Evolutionary conservation across 1,140 invertebrate genomes (phyloP).

Genomic region (Lineus longissimus): DNA sequence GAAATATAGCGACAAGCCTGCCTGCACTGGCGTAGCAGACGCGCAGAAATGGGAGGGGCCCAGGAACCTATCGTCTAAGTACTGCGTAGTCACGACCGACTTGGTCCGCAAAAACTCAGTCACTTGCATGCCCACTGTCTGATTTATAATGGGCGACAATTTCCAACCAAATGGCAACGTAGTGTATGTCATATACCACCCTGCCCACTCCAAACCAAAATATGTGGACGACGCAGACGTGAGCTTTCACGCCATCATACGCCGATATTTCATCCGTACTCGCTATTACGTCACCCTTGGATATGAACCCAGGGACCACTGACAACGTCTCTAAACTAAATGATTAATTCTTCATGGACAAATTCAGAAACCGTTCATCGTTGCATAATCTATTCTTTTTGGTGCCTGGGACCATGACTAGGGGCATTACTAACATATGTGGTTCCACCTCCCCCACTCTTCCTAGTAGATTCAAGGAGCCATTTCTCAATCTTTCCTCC

Average conservation of each 20-base stretch:
- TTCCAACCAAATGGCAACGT: constrained; percentile 10
- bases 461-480: not conserved
- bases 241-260: not conserved
- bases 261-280: constrained; percentile 9
- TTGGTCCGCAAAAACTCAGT: not conserved
- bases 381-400: not conserved
- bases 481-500: too few relatives aligned
- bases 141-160: not conserved
- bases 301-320: constrained; percentile 1
- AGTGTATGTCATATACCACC: not conserved
- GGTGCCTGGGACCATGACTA: not conserved
- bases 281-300: constrained; percentile 6
- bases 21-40: too few relatives aligned
- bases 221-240: not conserved
- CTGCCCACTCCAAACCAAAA: not conserved
- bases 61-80: not conserved
- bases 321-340: constrained; percentile 15
- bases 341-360: constrained; percentile 9
- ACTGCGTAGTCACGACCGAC: not conserved
- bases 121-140: not conserved
- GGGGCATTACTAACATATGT: not conserved
- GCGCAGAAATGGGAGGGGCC: too few relatives aligned
- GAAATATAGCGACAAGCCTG: too few relatives aligned
- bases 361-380: not conserved
- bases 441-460: not conserved